Evolutionary conservation across 2,888 invertebrate genomes (phyloP), one percentile per base, ranked within the genome.

Genomic region (Epistrophe eligans): DNA sequence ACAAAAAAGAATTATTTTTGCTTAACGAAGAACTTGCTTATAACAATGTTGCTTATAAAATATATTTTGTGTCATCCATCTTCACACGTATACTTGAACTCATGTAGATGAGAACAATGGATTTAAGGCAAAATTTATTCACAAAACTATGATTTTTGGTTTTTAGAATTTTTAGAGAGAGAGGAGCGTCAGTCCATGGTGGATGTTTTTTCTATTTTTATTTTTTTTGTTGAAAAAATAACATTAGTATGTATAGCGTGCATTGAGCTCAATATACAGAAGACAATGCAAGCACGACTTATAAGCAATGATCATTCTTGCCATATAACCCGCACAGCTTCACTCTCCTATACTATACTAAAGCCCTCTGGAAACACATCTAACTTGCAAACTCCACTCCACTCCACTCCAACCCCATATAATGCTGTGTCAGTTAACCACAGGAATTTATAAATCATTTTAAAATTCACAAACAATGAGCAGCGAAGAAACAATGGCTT

Each of bases 381-480:
- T 8, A 28, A 38, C 62, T 62, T 11, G 15, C 9, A 32, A 48
- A 48, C 17, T 11, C n/a, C n/a, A n/a, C n/a, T n/a, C n/a, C n/a
- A n/a, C n/a, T n/a, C n/a, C n/a, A n/a, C n/a, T n/a, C n/a, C 38
- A 55, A 40, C 55, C 55, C 52, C 70, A 28, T 35, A 55, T 43
- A 72, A 58, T 17, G 32, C 55, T 58, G 45, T 85, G 73, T 85
- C 82, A 81, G 82, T 85, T 70, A 77, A 82, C 85, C 81, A 77
- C 82, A 85, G 85, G 82, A 85, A 85, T 85, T 73, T 82, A 82
- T 85, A 85, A 85, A 85, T 85, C 77, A 85, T 85, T 82, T 85
- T 82, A 82, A 85, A 77, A 85, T 85, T 85, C 82, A 82, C 82
- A 80, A 81, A 81, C 85, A 82, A 85, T 77, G 64, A 73, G 19